Evolutionary conservation across 1,140 invertebrate genomes (phyloP).

Genomic region (Drosophila persimilis): DNA sequence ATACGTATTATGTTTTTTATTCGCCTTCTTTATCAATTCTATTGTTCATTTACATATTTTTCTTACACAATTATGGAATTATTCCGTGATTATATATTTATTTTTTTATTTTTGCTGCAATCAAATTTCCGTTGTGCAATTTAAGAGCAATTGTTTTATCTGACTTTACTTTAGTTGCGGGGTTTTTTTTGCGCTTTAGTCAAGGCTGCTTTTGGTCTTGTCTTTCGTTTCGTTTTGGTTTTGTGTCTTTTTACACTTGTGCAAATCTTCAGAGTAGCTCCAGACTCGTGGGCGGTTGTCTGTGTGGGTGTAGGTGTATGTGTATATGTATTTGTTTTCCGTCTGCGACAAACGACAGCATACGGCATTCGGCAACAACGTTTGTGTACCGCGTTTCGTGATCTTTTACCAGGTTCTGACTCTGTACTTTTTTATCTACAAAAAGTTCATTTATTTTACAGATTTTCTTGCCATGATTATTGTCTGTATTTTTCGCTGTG

Average conservation of each 20-base stretch:
- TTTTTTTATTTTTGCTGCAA: constrained; percentile 30
- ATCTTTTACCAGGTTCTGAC: constrained; percentile 62
- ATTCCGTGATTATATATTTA: constrained; percentile 18
- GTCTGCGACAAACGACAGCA: constrained; percentile 51
- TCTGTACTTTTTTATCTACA: constrained; percentile 55
- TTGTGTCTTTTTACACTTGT: constrained; percentile 69
- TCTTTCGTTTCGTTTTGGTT: constrained; percentile 14
- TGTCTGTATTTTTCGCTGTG: constrained; percentile 6
- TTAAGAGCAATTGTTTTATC: constrained; percentile 37
- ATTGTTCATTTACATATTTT: constrained; percentile 4
- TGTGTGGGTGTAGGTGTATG: constrained; percentile 18
- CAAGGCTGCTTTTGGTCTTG: constrained; percentile 41
- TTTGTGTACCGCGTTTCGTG: constrained; percentile 65
- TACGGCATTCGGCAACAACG: constrained; percentile 3
- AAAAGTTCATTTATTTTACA: constrained; percentile 53
- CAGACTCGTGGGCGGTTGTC: constrained; percentile 34
- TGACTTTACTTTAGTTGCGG: constrained; percentile 37
- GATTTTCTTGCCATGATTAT: constrained; percentile 40
- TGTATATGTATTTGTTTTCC: constrained; percentile 54
- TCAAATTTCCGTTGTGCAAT: constrained; percentile 37
- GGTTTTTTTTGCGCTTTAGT: constrained; percentile 16
- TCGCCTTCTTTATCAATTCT: constrained; percentile 9
- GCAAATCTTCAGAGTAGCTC: constrained; percentile 65
- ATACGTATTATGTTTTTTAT: constrained; percentile 9
- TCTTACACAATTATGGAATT: constrained; percentile 34